These are phyloP conservation scores for Dicerorhinus sumatrensis DNA, from an alignment of 2,113 vertebrate species.

Conservation along the genomic window DNA sequence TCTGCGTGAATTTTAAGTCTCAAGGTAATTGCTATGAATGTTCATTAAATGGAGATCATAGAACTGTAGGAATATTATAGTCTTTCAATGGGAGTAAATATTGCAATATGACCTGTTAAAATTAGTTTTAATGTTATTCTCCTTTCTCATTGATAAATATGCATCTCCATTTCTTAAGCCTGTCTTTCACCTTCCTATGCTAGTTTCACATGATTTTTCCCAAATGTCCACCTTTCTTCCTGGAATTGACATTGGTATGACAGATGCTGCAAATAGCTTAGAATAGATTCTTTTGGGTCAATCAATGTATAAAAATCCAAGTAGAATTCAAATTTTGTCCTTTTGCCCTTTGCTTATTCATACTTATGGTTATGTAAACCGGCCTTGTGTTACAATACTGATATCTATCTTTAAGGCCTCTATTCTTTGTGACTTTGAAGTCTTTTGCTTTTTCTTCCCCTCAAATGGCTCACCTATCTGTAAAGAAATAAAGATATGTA, in stretches of 20 bases:
- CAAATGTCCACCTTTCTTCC: not conserved
- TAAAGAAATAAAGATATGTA: not conserved
- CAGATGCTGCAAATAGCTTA: not conserved
- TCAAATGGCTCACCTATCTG: not conserved
- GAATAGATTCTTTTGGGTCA: not conserved
- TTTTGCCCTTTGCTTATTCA: slow-evolving; percentile 16
- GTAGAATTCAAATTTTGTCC: slow-evolving; percentile 15
- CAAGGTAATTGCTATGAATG: not conserved
- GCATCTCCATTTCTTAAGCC: not conserved
- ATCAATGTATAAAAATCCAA: not conserved
- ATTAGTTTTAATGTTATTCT: not conserved
- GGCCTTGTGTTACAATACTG: not conserved
- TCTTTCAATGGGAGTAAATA: not conserved
- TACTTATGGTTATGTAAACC: not conserved
- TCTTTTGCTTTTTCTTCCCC: not conserved
- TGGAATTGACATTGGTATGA: not conserved
- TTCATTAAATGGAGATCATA: not conserved
- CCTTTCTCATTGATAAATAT: not conserved
- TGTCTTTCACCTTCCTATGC: not conserved
- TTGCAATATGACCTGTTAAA: not conserved
- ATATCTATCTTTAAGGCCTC: not conserved
- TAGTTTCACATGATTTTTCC: not conserved
- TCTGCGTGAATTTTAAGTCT: not conserved
- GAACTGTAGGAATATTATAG: not conserved
- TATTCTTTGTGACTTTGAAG: slow-evolving; percentile 20